These are phyloP conservation scores for Myotis daubentonii DNA, from an alignment of 2,797 vertebrate genomes.

Conservation along the genomic window DNA sequence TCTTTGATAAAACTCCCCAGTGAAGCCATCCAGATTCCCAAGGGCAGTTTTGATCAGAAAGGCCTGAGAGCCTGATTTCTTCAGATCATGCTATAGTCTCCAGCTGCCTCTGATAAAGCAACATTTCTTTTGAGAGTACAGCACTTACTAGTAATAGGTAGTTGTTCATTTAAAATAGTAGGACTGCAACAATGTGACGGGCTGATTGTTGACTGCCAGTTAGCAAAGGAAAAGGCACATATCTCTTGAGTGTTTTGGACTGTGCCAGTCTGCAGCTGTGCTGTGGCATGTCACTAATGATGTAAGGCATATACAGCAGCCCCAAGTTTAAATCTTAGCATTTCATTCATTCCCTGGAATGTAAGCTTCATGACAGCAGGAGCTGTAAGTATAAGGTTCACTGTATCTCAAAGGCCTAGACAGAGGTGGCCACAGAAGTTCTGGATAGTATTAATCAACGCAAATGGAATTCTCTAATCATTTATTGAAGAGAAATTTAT, in stretches of 20 bases:
- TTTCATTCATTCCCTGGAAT: constrained; percentile 20
- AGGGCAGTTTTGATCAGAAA: neutral
- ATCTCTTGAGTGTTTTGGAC: neutral
- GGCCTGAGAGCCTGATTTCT: neutral
- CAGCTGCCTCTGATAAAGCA: neutral
- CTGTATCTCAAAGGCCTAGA: neutral
- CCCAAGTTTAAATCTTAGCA: neutral
- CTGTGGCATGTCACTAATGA: neutral
- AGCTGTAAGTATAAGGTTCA: neutral
- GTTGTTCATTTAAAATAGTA: constrained; percentile 39
- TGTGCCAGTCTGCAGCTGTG: neutral
- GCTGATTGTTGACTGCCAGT: constrained; percentile 9
- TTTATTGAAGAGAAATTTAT: neutral
- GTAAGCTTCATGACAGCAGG: neutral
- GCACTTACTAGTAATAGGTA: neutral
- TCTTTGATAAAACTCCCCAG: no score
- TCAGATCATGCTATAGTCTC: neutral
- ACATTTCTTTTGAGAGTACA: neutral
- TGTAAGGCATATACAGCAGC: neutral
- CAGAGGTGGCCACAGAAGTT: fast-evolving
- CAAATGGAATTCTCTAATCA: neutral
- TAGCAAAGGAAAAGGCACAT: neutral
- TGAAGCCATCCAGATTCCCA: neutral
- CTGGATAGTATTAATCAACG: neutral
- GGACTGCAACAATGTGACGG: neutral